Conservation (phyloP, 2,113 vertebrate species). For the Lasiurus cinereus region DNA sequence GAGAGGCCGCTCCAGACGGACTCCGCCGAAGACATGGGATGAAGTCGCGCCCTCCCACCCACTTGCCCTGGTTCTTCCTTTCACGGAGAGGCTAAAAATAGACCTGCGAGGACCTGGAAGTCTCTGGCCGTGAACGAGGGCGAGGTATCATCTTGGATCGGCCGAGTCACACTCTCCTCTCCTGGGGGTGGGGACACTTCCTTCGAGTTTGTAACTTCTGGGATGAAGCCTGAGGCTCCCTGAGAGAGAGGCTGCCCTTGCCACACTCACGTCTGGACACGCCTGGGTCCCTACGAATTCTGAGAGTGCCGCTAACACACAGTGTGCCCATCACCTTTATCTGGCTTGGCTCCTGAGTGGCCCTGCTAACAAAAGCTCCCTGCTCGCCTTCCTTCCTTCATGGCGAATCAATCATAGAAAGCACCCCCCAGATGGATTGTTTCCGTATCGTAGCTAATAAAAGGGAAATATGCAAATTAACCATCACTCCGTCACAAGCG, state of each 20-base stretch:
- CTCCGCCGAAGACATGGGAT: neutral
- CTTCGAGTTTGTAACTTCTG: neutral
- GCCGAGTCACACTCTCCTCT: neutral
- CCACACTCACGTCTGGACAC: neutral
- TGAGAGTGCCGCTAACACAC: neutral
- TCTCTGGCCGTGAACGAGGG: neutral
- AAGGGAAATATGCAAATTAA: too few relatives aligned
- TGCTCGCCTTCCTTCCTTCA: neutral
- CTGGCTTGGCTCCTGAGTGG: neutral
- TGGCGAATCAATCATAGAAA: neutral
- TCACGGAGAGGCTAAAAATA: constrained; percentile 35
- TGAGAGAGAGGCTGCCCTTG: neutral
- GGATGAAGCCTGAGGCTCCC: constrained; percentile 17
- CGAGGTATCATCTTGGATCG: neutral
- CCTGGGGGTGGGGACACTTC: neutral
- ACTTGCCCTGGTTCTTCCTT: neutral
- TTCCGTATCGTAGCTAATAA: neutral
- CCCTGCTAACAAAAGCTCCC: neutral
- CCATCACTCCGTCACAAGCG: too few relatives aligned
- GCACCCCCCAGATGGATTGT: neutral
- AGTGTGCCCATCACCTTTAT: neutral
- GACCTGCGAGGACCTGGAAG: neutral
- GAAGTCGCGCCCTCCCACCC: neutral
- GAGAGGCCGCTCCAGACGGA: neutral
- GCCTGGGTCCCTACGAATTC: neutral